Percentiles rank a stretch among this genome's conserved stretches.
These are phyloP conservation scores for Acleris sparsana DNA, from an alignment of 2,888 invertebrate genomes.

Conservation along the genomic window DNA sequence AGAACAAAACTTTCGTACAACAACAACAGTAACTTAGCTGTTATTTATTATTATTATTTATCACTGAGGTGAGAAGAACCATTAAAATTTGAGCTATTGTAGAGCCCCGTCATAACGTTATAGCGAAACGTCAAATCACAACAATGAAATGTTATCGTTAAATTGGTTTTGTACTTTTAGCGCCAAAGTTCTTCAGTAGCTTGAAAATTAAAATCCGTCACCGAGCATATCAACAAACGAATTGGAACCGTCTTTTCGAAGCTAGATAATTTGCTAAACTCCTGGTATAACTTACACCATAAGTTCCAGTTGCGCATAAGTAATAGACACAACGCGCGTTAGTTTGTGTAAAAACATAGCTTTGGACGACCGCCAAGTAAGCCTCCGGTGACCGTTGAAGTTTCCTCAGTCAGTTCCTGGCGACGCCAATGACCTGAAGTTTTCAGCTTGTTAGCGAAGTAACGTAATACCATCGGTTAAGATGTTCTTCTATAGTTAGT, in stretches of 20 bases:
- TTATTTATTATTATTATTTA: too few species aligned
- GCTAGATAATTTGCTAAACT: background rate
- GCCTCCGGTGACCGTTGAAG: slow-evolving; percentile 44
- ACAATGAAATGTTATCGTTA: too few species aligned
- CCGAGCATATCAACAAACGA: too few species aligned
- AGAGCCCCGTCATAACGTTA: too few species aligned
- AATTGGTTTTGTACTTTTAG: too few species aligned
- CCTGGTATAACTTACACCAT: slow-evolving; percentile 27
- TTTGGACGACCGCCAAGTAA: slow-evolving; percentile 54
- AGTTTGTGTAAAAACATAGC: slow-evolving; percentile 55
- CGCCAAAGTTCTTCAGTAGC: too few species aligned
- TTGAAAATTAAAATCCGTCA: too few species aligned
- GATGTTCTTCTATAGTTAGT: background rate
- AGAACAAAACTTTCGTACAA: too few species aligned
- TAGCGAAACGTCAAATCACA: too few species aligned
- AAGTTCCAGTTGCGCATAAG: slow-evolving; percentile 50
- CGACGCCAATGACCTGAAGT: slow-evolving; percentile 44
- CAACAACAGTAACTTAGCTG: too few species aligned
- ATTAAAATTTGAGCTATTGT: too few species aligned
- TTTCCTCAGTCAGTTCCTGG: slow-evolving; percentile 43
- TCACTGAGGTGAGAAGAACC: too few species aligned
- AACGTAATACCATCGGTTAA: slow-evolving; percentile 2
- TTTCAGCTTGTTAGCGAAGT: slow-evolving; percentile 34
- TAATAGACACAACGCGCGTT: slow-evolving; percentile 51
- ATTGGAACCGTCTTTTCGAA: background rate